These are phyloP conservation scores for Sycophila sp. DNA, from an alignment of 1,140 invertebrate genomes.

Conservation along the genomic window DNA sequence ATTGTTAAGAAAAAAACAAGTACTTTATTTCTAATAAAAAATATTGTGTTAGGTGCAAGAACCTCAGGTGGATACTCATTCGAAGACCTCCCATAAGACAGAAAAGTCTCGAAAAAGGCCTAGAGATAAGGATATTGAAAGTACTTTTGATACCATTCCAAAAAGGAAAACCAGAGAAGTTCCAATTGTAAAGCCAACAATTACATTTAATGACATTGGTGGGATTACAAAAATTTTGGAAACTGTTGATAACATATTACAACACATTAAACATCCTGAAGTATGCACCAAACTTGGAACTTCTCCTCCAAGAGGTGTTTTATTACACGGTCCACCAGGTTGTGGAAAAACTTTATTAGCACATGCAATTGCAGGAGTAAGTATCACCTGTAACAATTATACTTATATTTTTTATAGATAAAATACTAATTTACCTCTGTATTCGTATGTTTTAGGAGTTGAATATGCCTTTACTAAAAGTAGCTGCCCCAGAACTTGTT, in stretches of 20 bases:
- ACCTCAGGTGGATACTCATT: no score
- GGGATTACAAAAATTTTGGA: slow-evolving; percentile 78
- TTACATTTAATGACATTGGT: slow-evolving; percentile 80
- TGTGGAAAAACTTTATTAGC: slow-evolving; percentile 94
- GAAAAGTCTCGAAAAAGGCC: slow-evolving; percentile 59
- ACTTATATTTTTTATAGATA: slow-evolving; percentile 16
- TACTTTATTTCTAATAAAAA: no score
- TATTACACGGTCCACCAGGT: slow-evolving; percentile 92
- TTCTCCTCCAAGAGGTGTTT: slow-evolving; percentile 83
- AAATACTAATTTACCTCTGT: background rate
- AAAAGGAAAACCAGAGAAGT: slow-evolving; percentile 53
- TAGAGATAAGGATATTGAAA: slow-evolving; percentile 60
- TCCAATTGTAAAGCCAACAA: slow-evolving; percentile 58
- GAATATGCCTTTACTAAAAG: slow-evolving; percentile 81
- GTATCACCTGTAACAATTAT: slow-evolving; percentile 43
- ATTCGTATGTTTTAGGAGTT: slow-evolving; percentile 66
- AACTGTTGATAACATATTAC: slow-evolving; percentile 81
- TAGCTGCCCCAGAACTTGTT: slow-evolving; percentile 90
- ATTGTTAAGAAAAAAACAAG: no score
- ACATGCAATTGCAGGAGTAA: slow-evolving; percentile 90
- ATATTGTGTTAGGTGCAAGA: no score
- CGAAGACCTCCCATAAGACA: background rate
- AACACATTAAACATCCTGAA: slow-evolving; percentile 87
- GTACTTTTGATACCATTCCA: slow-evolving; percentile 47
- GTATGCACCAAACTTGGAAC: slow-evolving; percentile 83